phyloP scores from a whole-genome alignment of 92 coral and sea anemone genomes.

The Epizoanthus stellaris region DNA sequence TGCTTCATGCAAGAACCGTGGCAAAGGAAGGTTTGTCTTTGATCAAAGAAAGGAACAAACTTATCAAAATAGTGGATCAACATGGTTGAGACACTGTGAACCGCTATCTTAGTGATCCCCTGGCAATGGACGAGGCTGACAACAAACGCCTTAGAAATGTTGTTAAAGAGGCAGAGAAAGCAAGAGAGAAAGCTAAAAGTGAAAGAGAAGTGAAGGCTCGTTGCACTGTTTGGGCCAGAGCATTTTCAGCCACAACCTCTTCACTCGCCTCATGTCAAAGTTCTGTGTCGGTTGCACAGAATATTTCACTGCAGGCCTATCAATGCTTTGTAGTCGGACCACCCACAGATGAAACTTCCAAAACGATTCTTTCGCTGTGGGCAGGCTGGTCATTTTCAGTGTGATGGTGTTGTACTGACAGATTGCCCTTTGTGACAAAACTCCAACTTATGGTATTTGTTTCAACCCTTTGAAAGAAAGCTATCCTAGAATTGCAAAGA shows the following conservation, averaged over 20 bases:
- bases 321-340: neutral
- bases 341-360: constrained; percentile 1
- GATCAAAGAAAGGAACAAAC: constrained; percentile 30
- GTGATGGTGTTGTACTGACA: constrained; percentile 13
- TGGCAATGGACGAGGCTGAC: constrained; percentile 39
- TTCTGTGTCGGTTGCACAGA: neutral
- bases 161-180: constrained; percentile 42
- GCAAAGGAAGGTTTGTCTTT: constrained; percentile 46
- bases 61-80: constrained; percentile 10
- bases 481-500: too few relatives aligned
- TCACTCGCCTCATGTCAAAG: neutral
- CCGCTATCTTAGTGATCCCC: constrained; percentile 23
- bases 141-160: constrained; percentile 34
- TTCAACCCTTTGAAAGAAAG: too few relatives aligned
- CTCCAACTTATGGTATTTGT: too few relatives aligned
- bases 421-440: too few relatives aligned
- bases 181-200: constrained; percentile 11
- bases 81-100: constrained; percentile 46
- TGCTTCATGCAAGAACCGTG: neutral
- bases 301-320: neutral
- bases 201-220: neutral
- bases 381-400: neutral
- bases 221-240: neutral
- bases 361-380: constrained; percentile 33
- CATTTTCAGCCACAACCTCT: neutral